A percentile compares a stretch with the other conserved stretches of the same genome.
phyloP scores from a whole-genome alignment of 2,113 vertebrate genomes.

The Thamnaconus septentrionalis region DNA sequence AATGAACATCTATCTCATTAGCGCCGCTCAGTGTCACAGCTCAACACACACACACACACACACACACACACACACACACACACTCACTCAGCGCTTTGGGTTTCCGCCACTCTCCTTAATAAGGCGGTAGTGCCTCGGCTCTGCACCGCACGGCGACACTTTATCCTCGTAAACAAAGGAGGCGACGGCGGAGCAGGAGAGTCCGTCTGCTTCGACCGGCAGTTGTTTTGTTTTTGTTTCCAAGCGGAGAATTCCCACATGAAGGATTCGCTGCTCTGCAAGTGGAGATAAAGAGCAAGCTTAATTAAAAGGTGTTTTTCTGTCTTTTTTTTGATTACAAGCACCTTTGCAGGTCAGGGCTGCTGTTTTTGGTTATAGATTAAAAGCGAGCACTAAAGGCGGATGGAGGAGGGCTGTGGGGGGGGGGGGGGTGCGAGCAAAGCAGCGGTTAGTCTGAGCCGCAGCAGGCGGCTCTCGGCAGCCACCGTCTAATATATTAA shows the following conservation, averaged over 20 bases:
- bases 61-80: not conserved
- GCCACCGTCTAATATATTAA: conserved; percentile 78
- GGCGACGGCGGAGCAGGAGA: conserved; percentile 40
- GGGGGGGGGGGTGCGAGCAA: conserved; percentile 22
- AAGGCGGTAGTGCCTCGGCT: conserved; percentile 56
- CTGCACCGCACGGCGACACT: conserved; percentile 59
- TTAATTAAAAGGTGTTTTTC: conserved; percentile 54
- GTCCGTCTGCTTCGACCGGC: conserved; percentile 27
- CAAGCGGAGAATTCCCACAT: conserved; percentile 38
- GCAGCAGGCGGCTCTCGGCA: conserved; percentile 68
- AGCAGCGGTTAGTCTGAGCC: conserved; percentile 57
- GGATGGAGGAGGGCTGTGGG: no score
- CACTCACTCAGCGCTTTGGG: conserved; percentile 28
- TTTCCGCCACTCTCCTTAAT: conserved; percentile 53
- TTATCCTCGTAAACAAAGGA: conserved; percentile 63
- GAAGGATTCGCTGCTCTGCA: conserved; percentile 42
- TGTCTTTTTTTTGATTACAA: conserved; percentile 26
- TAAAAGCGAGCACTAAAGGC: conserved; percentile 40
- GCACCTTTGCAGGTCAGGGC: conserved; percentile 20
- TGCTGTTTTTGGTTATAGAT: conserved; percentile 35
- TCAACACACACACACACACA: conserved; percentile 21
- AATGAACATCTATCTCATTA: conserved; percentile 77
- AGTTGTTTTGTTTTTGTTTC: conserved; percentile 14
- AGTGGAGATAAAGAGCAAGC: conserved; percentile 43
- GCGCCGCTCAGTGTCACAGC: conserved; percentile 57